Percentiles rank a stretch among this genome's conserved stretches.
Evolutionary conservation across 2,113 vertebrate genomes (phyloP).

Genomic region (Pygathrix nemaeus): DNA sequence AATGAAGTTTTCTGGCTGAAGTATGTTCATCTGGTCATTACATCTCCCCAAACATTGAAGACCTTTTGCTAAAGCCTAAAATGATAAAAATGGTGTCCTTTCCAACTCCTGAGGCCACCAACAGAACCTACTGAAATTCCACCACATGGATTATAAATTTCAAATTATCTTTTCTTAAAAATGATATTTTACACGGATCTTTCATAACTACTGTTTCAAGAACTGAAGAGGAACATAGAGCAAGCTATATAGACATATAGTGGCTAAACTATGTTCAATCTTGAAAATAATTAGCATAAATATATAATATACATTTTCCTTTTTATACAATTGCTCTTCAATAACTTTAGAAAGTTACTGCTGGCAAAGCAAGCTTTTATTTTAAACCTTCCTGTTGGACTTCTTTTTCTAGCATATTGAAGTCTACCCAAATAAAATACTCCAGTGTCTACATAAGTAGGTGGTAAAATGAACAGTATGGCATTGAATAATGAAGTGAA

Average conservation of each 20-base stretch:
- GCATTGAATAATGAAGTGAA: background rate
- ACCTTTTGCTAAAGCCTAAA: background rate
- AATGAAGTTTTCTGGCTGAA: background rate
- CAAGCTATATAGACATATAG: too few species aligned
- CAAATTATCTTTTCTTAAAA: background rate
- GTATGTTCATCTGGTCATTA: background rate
- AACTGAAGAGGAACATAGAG: background rate
- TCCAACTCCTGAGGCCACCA: background rate
- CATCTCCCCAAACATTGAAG: background rate
- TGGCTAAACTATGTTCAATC: background rate
- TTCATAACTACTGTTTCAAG: background rate
- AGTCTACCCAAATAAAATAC: background rate
- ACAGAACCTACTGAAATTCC: background rate
- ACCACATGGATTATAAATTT: background rate
- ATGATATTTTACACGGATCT: background rate
- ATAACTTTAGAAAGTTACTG: background rate
- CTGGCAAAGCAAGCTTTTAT: background rate
- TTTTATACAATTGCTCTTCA: background rate
- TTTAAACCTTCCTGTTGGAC: background rate
- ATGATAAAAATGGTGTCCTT: background rate
- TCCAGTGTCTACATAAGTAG: background rate
- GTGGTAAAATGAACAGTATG: background rate
- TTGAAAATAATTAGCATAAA: background rate
- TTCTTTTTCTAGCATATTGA: background rate
- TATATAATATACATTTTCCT: background rate